These are phyloP conservation scores for Clunio marinus DNA, from an alignment of 2,888 invertebrate species.

Conservation along the genomic window DNA sequence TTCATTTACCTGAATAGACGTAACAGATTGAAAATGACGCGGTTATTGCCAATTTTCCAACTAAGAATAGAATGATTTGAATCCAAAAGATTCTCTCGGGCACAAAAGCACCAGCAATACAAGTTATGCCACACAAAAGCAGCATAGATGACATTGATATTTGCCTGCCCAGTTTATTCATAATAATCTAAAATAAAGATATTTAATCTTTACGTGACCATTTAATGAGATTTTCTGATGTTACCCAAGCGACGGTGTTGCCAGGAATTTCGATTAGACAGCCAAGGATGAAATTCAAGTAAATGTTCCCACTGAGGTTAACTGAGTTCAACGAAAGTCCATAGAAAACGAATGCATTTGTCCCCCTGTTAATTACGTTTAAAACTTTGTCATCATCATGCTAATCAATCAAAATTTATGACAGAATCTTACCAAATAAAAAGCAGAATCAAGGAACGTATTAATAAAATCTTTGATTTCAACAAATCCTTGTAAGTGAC, in stretches of 20 bases:
- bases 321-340: conserved; percentile 65
- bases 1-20: conserved; percentile 53
- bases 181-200: conserved; percentile 49
- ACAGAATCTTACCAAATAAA: conserved; percentile 8
- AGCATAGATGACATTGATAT: conserved; percentile 54
- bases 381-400: too few species aligned
- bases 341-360: conserved; percentile 65
- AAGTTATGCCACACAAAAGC: conserved; percentile 55
- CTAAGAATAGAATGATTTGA: conserved; percentile 56
- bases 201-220: not conserved
- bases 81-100: conserved; percentile 54
- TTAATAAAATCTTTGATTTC: not conserved
- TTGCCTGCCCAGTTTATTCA: conserved; percentile 55
- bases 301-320: conserved; percentile 63
- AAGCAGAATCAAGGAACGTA: not conserved
- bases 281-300: conserved; percentile 62
- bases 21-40: conserved; percentile 61
- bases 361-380: conserved; percentile 52
- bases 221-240: not conserved
- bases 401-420: too few species aligned
- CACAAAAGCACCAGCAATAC: conserved; percentile 55
- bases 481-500: not conserved
- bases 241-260: conserved; percentile 50
- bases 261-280: conserved; percentile 61
- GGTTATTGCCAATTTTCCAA: conserved; percentile 62